Evolutionary conservation across 2,797 vertebrate genomes (phyloP).

Genomic region (Alca torda): DNA sequence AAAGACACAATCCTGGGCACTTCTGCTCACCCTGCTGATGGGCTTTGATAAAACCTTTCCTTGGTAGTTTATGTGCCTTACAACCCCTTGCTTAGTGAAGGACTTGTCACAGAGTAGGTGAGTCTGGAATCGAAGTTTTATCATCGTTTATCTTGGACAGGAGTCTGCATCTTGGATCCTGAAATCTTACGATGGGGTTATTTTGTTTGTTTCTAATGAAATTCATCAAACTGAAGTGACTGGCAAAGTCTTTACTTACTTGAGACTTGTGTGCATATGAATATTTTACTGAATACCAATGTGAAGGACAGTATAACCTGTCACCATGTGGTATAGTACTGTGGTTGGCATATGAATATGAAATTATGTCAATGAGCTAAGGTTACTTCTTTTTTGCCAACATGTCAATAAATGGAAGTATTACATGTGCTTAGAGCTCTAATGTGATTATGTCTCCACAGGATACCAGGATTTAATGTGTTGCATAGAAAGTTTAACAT

Average conservation of each 20-base stretch:
- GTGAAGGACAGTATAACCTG: background rate
- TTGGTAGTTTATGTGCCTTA: background rate
- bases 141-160: background rate
- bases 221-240: background rate
- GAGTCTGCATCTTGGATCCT: background rate
- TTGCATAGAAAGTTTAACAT: background rate
- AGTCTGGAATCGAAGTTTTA: background rate
- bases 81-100: background rate
- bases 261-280: background rate
- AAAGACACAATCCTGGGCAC: background rate
- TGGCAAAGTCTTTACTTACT: background rate
- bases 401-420: background rate
- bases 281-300: background rate
- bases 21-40: background rate
- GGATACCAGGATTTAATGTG: conserved; percentile 4
- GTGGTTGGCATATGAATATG: background rate
- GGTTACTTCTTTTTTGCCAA: background rate
- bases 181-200: background rate
- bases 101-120: background rate
- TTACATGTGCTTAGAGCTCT: conserved; percentile 26
- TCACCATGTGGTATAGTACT: background rate
- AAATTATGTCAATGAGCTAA: background rate
- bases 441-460: conserved; percentile 35
- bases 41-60: background rate
- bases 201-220: background rate